Base-by-base conservation (phyloP, 1,140 invertebrate species). In the Condylostylus longicornis region DNA sequence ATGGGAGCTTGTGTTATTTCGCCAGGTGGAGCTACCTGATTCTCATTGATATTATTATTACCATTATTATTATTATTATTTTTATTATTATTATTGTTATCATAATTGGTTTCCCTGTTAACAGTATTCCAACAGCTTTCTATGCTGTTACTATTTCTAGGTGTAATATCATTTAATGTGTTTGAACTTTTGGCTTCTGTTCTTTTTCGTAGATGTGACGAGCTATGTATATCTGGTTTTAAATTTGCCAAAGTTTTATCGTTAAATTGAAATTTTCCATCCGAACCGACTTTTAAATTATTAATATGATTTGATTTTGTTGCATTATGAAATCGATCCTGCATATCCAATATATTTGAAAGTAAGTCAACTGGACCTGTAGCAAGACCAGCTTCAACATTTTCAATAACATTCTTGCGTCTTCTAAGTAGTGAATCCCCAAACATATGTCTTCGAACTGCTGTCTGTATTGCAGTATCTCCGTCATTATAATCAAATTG, bases 321-420 rank as follows among this genome's bases (percentile, higher is more conserved):
- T 1, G 55, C 53, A 20, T 71, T 76, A 49, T 80, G 74, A 51
- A 83, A 72, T n/a, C 76, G 59, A 38, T 75, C 70, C 59, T 88
- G 83, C 41, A 70, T 71, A 34, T 72, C 68, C 45, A 90, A 64
- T 40, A 90, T 88, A 42, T 65, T 74, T 8, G 72, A 74, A 1
- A 90, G 53, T 1, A 90, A 46, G 58, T 84, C 77, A 12, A 51
- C 40, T 7, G 36, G 30, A 7, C 50, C 48, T 9, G 45, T 23
- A 0, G 57, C 39, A 14, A 58, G 14, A 0, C 50, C 43, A n/a
- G 35, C 8, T 12, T 38, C 34, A 14, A 38, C 20, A 13, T 22
- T 13, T 18, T 9, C 15, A 9, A 38, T 17, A 5, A 35, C 23
- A 5, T 14, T 13, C 32, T 58, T 58, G 1, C 45, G 49, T 25